Evolutionary conservation across 1,140 invertebrate species (phyloP), one percentile per base, ranked within the genome.

Genomic region (Drosophila subobscura): DNA sequence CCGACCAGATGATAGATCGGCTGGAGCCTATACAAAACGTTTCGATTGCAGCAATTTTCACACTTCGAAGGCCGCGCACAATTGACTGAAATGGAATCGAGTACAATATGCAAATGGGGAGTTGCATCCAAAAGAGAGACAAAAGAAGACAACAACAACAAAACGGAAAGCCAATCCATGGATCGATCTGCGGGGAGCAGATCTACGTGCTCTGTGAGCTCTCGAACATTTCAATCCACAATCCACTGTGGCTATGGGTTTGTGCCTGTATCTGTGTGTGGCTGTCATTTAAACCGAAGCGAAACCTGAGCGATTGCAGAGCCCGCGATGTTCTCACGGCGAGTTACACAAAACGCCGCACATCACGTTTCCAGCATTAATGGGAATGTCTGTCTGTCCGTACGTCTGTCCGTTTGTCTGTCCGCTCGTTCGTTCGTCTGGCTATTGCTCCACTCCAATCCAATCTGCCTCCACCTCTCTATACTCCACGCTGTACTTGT

Each of bases 341-440:
- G 81, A 86, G 79, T 85, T 86, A 85, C 81, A 85, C 81, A 85
- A 85, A 85, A 81, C 74, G 81, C 81, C 83, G 81, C 81, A 88
- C 81, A 85, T 85, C 81, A 85, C 81, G 81, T 86, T 85, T 86
- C 57, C 77, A 77, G 64, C 61, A 66, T 77, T 86, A 84, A 85
- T 76, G 67, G 71, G 37, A 29, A 20, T 49, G 27, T 16, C 14
- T 41, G 51, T 12, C 16, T n/a, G 12, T 25, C 45, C 10, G 37
- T 25, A 14, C 7, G 7, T 20, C 22, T 40, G 27, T 12, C n/a
- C 41, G 50, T 12, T n/a, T 23, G 12, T 25, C 45, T 4, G n/a
- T n/a, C n/a, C n/a, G n/a, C n/a, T n/a, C n/a, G n/a, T n/a, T n/a
- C 14, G 29, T 23, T 22, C 25, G 8, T 6, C 23, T 41, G 2